Base-by-base conservation (phyloP, 2,888 invertebrate genomes). In the Dioctria linearis region DNA sequence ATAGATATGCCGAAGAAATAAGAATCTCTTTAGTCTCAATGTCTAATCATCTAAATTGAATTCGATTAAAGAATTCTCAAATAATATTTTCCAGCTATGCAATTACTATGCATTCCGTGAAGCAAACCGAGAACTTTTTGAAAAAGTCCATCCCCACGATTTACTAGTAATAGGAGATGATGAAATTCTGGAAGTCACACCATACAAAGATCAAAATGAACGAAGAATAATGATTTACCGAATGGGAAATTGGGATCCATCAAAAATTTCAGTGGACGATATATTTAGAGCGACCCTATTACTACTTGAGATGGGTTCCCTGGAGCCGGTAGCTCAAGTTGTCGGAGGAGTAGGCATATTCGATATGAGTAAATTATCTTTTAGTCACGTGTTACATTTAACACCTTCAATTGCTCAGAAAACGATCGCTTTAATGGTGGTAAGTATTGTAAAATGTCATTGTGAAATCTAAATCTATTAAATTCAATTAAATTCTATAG, bases 61-160 rank as follows among this genome's bases (percentile, higher is more conserved):
- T 25, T 25, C 25, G 25, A 25, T 25, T 25, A 25, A 25, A 25
- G 25, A 25, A 25, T 25, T 25, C 25, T 25, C 25, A 25, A 25
- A 25, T 25, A 1, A 51, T 40, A 42, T 54, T 54, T 54, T 82
- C 43, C 40, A 91, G 84, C 88, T 95, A 84, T 93, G 92, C 75
- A 94, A 93, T 85, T 95, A 95, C 87, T 94, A 92, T 85, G 91
- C 92, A 83, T 95, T 95, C 86, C 94, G 93, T 85, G 93, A 94
- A 85, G 91, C 92, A 13, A 93, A 95, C 85, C 92, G 93, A 3
- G 91, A 92, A 66, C 90, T 93, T 81, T 93, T 93, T 83, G 91
- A 93, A 81, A 92, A 93, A 82, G 91, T 95, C 0, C 91, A 92
- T 81, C 94, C 94, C 0, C 83, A 92, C 79, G 91, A 93, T 65